Percentiles rank a stretch among this genome's conserved stretches.
These are phyloP conservation scores for Agonopterix arenella DNA, from an alignment of 2,888 invertebrate genomes.

Conservation along the genomic window DNA sequence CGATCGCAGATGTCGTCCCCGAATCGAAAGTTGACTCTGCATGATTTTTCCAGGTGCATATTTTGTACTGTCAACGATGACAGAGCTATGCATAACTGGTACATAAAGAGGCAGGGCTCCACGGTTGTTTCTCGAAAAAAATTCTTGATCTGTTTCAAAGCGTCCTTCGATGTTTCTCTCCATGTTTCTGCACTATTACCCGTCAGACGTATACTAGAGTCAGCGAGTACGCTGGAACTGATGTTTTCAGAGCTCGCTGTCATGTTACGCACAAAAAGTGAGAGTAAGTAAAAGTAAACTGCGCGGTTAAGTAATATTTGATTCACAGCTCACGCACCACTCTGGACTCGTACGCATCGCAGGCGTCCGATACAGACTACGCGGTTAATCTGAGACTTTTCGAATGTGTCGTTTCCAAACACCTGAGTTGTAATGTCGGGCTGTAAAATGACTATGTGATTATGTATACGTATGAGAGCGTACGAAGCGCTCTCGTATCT, in stretches of 20 bases:
- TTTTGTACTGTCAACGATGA: conserved; percentile 79
- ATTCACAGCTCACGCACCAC: conserved; percentile 34
- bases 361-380: conserved; percentile 44
- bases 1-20: conserved; percentile 73
- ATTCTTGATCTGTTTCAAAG: conserved; percentile 51
- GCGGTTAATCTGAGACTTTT: conserved; percentile 53
- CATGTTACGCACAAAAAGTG: conserved; percentile 46
- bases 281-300: conserved; percentile 50
- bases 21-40: conserved; percentile 70
- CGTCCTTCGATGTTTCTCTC: conserved; percentile 48
- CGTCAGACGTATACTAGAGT: conserved; percentile 55
- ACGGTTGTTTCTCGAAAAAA: conserved; percentile 72
- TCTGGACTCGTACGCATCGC: conserved; percentile 31
- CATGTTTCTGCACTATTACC: conserved; percentile 34
- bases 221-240: conserved; percentile 47
- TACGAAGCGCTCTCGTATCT: conserved; percentile 59
- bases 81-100: conserved; percentile 79
- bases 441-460: conserved; percentile 55
- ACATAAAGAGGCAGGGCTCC: conserved; percentile 80
- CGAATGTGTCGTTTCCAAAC: conserved; percentile 60
- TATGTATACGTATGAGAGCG: conserved; percentile 41
- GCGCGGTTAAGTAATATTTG: conserved; percentile 28
- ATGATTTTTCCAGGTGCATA: conserved; percentile 78
- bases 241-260: conserved; percentile 44
- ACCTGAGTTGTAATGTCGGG: conserved; percentile 60